Evolutionary conservation across 1,140 invertebrate genomes (phyloP).

Genomic region (Gonioctena quinquepunctata): DNA sequence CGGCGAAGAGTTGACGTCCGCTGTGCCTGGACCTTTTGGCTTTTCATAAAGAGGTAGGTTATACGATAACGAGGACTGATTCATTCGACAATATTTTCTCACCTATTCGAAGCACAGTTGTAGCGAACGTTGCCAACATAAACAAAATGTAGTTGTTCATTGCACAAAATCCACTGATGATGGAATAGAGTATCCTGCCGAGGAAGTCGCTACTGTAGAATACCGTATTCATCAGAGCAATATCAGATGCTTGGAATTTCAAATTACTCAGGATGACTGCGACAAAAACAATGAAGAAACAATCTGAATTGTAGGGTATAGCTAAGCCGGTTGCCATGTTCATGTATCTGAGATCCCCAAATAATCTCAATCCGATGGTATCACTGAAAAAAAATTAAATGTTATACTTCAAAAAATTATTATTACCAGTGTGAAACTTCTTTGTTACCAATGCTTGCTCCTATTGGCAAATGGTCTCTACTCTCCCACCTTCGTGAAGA

Average conservation of each 20-base stretch:
- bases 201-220: neutral
- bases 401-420: too few relatives aligned
- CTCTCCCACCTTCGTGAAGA: too few relatives aligned
- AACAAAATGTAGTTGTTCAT: neutral
- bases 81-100: too few relatives aligned
- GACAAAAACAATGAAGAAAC: neutral
- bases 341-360: neutral
- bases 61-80: too few relatives aligned
- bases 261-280: neutral
- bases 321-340: neutral
- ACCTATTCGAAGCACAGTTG: neutral
- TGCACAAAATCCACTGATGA: neutral
- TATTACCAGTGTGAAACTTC: too few relatives aligned
- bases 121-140: neutral
- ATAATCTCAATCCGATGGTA: neutral
- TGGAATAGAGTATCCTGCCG: neutral
- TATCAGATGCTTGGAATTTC: neutral
- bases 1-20: too few relatives aligned
- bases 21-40: too few relatives aligned
- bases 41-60: too few relatives aligned
- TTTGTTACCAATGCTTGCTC: too few relatives aligned
- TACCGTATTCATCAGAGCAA: neutral
- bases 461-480: too few relatives aligned
- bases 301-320: neutral
- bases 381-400: neutral